Evolutionary conservation across 1,140 invertebrate genomes (phyloP).

Genomic region (Trichonephila inaurata): DNA sequence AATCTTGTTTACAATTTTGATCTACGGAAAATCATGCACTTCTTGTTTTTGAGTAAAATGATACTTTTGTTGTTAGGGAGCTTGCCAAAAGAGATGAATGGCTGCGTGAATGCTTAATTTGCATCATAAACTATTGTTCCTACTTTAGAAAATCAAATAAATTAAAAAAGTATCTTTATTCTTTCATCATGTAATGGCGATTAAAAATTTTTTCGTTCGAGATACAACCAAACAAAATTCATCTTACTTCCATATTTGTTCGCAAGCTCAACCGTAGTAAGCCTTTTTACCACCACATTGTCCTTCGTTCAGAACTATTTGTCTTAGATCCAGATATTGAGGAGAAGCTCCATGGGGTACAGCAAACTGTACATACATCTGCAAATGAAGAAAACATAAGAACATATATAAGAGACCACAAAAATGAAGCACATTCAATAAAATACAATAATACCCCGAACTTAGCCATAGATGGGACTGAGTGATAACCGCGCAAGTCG

Average conservation of each 20-base stretch:
- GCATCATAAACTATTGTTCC: too few species aligned
- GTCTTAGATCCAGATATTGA: conserved; percentile 61
- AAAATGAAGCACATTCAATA: too few species aligned
- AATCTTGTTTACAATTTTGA: background rate
- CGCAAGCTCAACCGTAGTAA: conserved; percentile 16
- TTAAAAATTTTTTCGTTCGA: too few species aligned
- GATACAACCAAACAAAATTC: background rate
- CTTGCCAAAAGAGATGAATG: too few species aligned
- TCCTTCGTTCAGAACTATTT: conserved; percentile 60
- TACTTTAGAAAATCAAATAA: too few species aligned
- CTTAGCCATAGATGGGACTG: too few species aligned
- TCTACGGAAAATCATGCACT: background rate
- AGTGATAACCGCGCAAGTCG: too few species aligned
- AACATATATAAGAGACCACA: background rate
- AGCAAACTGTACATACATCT: conserved; percentile 58
- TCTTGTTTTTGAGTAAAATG: background rate
- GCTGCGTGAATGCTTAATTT: too few species aligned
- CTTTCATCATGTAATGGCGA: too few species aligned
- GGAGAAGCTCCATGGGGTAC: conserved; percentile 57
- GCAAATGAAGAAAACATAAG: background rate
- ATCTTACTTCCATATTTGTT: conserved; percentile 11
- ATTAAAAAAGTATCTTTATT: too few species aligned
- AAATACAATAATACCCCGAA: too few species aligned
- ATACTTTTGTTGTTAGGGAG: background rate
- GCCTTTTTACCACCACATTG: conserved; percentile 55